Evolutionary conservation across 1,140 invertebrate species (phyloP).

Genomic region (Araneus ventricosus): DNA sequence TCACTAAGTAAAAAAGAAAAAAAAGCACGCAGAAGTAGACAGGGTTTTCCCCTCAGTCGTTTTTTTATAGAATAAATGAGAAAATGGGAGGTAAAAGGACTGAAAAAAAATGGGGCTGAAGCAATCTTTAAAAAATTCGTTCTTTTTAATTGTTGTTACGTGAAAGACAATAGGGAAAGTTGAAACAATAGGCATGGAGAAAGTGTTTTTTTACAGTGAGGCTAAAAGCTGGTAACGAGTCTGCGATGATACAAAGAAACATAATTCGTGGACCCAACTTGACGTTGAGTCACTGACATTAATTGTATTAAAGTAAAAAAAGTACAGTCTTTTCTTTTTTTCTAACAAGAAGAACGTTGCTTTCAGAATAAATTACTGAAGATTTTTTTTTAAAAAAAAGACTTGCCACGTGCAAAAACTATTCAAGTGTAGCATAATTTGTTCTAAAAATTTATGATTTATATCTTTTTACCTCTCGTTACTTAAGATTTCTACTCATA

Average conservation of each 20-base stretch:
- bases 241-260: conserved; percentile 42
- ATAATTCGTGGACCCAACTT: conserved; percentile 46
- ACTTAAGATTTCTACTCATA: too few species aligned
- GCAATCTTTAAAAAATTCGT: conserved; percentile 43
- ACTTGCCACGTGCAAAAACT: neutral
- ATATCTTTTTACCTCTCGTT: too few species aligned
- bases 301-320: conserved; percentile 43
- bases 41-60: conserved; percentile 18
- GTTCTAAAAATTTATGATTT: neutral
- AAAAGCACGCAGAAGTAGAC: neutral
- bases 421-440: neutral
- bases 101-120: conserved; percentile 10
- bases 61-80: conserved; percentile 22
- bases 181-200: conserved; percentile 35
- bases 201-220: conserved; percentile 17
- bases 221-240: conserved; percentile 35
- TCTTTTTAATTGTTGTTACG: conserved; percentile 44
- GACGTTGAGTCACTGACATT: conserved; percentile 53
- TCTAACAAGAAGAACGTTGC: neutral
- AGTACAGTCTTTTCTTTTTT: neutral
- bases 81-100: conserved; percentile 19
- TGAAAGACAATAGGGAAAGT: conserved; percentile 16
- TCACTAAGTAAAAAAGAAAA: neutral
- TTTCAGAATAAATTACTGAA: neutral
- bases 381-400: neutral